phyloP scores from a whole-genome alignment of 1,140 invertebrate species.

The Drosophila burlai region DNA sequence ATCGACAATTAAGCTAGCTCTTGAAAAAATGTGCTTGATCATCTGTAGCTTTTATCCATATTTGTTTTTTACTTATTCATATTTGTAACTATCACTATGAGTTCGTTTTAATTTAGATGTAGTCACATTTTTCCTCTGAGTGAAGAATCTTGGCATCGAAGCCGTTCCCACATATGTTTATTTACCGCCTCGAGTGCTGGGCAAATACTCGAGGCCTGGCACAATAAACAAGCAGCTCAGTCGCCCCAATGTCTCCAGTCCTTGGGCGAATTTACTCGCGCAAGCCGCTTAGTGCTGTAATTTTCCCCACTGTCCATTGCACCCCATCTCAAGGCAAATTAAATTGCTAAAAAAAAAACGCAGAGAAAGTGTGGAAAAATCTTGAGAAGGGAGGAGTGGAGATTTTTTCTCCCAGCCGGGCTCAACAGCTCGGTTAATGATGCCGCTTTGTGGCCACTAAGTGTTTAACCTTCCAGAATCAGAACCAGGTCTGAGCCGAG shows the following conservation, averaged over 20 bases:
- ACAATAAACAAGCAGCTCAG: slow-evolving; percentile 65
- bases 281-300: slow-evolving; percentile 62
- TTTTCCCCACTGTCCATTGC: slow-evolving; percentile 56
- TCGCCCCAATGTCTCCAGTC: slow-evolving; percentile 18
- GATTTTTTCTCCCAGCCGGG: neutral
- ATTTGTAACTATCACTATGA: neutral
- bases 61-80: neutral
- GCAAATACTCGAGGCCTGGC: slow-evolving; percentile 61
- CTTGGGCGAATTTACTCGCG: slow-evolving; percentile 52
- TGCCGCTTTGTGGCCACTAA: slow-evolving; percentile 78
- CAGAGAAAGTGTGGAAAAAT: slow-evolving; percentile 16
- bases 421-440: slow-evolving; percentile 63
- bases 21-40: neutral
- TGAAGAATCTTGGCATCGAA: neutral
- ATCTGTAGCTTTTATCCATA: neutral
- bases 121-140: neutral
- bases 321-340: slow-evolving; percentile 63
- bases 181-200: slow-evolving; percentile 56
- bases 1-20: neutral
- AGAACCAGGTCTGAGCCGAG: slow-evolving; percentile 26
- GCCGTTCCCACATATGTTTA: slow-evolving; percentile 56
- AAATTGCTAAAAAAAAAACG: slow-evolving; percentile 69
- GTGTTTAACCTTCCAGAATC: slow-evolving; percentile 71
- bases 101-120: neutral
- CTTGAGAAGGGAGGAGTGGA: neutral